phyloP scores from a whole-genome alignment of 2,797 vertebrate genomes.

The Dallia pectoralis region DNA sequence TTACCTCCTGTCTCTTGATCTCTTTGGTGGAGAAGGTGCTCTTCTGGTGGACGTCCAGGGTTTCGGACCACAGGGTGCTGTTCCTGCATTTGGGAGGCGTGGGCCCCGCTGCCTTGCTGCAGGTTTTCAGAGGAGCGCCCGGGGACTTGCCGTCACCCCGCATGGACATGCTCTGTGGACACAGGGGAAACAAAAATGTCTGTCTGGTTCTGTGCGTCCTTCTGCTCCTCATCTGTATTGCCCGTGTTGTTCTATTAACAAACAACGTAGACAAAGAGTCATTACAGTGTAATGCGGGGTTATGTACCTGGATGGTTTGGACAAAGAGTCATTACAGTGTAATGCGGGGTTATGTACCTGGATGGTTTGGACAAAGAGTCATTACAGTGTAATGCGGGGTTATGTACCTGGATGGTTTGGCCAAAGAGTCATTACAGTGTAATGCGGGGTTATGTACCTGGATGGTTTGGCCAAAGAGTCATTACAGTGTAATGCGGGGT shows the following conservation, averaged over 20 bases:
- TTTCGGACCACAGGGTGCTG: constrained; percentile 94
- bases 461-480: constrained; percentile 94
- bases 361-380: constrained; percentile 94
- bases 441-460: constrained; percentile 73
- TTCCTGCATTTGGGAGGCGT: constrained; percentile 90
- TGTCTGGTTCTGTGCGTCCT: too few relatives aligned
- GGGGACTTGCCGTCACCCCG: constrained; percentile 89
- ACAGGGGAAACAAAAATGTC: not conserved
- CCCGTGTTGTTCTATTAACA: too few relatives aligned
- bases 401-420: constrained; percentile 90
- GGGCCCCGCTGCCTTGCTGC: constrained; percentile 82
- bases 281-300: not conserved
- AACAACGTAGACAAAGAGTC: not conserved
- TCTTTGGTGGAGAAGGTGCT: constrained; percentile 90
- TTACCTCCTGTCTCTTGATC: constrained; percentile 97
- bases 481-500: not conserved
- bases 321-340: constrained; percentile 79
- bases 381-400: not conserved
- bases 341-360: constrained; percentile 73
- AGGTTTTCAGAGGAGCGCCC: constrained; percentile 75
- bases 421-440: constrained; percentile 79
- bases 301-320: constrained; percentile 90
- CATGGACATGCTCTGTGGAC: constrained; percentile 83
- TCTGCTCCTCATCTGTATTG: too few relatives aligned
- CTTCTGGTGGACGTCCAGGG: constrained; percentile 86